These are phyloP conservation scores for Acomys russatus DNA, from an alignment of 2,797 vertebrate genomes.

Conservation along the genomic window DNA sequence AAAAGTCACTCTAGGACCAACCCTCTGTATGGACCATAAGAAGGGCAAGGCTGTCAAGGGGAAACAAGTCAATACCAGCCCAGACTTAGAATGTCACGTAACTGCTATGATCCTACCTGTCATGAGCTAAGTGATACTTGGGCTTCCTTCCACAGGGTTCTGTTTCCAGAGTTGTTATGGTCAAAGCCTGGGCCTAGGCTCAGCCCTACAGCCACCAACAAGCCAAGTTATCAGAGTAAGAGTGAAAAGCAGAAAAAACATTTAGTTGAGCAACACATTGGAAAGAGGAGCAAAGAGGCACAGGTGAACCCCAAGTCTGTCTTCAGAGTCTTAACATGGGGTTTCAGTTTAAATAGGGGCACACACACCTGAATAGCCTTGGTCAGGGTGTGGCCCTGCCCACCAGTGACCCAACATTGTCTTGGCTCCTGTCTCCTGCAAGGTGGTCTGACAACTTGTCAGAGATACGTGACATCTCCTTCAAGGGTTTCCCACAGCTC, in stretches of 20 bases:
- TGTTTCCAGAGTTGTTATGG: not conserved
- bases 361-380: not conserved
- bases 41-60: not conserved
- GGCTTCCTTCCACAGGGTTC: not conserved
- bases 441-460: not conserved
- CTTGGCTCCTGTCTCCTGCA: not conserved
- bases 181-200: not conserved
- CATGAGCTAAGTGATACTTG: not conserved
- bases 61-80: not conserved
- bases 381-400: not conserved
- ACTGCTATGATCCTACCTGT: not conserved
- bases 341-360: not conserved
- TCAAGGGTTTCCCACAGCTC: not conserved
- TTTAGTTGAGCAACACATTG: not conserved
- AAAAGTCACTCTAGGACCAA: not conserved
- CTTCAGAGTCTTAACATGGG: not conserved
- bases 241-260: not conserved
- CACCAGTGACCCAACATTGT: not conserved
- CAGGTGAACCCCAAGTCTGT: not conserved
- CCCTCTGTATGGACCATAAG: not conserved
- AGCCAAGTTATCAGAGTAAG: not conserved
- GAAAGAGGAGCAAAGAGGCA: not conserved
- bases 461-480: not conserved
- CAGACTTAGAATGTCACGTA: not conserved
- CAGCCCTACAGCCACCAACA: not conserved